A percentile compares a stretch with the other conserved stretches of the same genome.
Conservation (phyloP, 2,797 vertebrate genomes). For the Sebastes kiyomatsui region DNA sequence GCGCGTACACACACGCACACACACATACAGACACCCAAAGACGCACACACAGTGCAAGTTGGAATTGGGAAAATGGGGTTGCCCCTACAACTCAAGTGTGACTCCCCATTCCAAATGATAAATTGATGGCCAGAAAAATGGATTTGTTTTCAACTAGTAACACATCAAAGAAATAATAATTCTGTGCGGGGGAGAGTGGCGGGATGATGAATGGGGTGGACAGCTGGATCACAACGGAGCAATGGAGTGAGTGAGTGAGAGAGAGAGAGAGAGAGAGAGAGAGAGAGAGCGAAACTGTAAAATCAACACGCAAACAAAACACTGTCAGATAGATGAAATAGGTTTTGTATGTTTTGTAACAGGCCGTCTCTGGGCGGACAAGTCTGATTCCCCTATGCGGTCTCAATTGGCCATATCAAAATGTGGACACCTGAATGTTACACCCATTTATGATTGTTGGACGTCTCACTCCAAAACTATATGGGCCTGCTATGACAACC, state of each 20-base stretch:
- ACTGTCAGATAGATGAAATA: conserved; percentile 30
- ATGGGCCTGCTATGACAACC: neutral
- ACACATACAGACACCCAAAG: neutral
- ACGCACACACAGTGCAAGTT: conserved; percentile 31
- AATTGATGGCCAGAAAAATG: conserved; percentile 86
- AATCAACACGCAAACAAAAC: conserved; percentile 76
- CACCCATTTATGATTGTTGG: neutral
- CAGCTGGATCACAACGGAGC: conserved; percentile 81
- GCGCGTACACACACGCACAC: neutral
- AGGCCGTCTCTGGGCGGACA: neutral
- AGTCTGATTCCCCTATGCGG: neutral
- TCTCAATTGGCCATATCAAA: neutral
- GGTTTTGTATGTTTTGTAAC: conserved; percentile 14
- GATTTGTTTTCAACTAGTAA: conserved; percentile 88
- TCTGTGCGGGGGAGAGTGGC: conserved; percentile 79
- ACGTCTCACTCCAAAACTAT: neutral
- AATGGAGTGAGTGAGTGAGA: conserved; percentile 74
- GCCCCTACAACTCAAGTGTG: conserved; percentile 82
- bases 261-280: neutral
- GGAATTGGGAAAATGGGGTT: conserved; percentile 68
- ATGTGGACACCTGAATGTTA: neutral
- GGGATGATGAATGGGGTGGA: conserved; percentile 84
- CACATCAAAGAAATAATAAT: conserved; percentile 88
- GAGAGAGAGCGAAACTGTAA: conserved; percentile 50
- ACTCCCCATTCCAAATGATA: conserved; percentile 84